These are phyloP conservation scores for Thelaira solivaga DNA, from an alignment of 2,888 invertebrate species.

Conservation along the genomic window DNA sequence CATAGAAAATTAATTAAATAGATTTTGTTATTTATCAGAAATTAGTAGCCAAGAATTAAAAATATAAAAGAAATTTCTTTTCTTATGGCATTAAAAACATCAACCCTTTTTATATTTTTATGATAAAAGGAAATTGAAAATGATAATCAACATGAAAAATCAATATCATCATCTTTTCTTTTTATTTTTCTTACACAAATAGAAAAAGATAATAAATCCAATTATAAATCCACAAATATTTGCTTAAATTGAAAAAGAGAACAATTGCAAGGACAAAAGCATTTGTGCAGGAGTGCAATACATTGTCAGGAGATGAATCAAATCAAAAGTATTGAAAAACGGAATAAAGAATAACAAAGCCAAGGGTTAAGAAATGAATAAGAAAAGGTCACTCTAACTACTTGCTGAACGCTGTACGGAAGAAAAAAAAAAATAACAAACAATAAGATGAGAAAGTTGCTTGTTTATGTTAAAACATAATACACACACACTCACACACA, in stretches of 20 bases:
- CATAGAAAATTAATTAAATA: no score
- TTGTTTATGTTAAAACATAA: constrained; percentile 9
- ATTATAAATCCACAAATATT: constrained; percentile 59
- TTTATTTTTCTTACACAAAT: neutral
- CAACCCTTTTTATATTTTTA: no score
- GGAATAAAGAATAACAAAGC: neutral
- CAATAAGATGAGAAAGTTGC: constrained; percentile 30
- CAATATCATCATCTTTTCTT: constrained; percentile 16
- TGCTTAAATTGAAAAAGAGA: constrained; percentile 46
- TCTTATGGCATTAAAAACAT: no score
- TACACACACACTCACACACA: neutral
- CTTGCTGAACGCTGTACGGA: neutral
- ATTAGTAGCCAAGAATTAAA: no score
- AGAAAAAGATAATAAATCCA: constrained; percentile 49
- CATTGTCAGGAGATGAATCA: neutral
- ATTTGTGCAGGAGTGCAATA: neutral
- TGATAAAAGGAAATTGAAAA: neutral
- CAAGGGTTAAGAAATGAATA: constrained; percentile 32
- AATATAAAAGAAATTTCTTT: no score
- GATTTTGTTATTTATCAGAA: no score
- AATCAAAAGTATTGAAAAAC: constrained; percentile 4
- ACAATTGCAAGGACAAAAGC: constrained; percentile 26
- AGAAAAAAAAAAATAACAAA: neutral
- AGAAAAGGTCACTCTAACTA: constrained; percentile 33
- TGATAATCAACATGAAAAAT: constrained; percentile 38